Base-by-base conservation (phyloP, 1,140 invertebrate genomes). In the Pseudachorutes palmiensis region DNA sequence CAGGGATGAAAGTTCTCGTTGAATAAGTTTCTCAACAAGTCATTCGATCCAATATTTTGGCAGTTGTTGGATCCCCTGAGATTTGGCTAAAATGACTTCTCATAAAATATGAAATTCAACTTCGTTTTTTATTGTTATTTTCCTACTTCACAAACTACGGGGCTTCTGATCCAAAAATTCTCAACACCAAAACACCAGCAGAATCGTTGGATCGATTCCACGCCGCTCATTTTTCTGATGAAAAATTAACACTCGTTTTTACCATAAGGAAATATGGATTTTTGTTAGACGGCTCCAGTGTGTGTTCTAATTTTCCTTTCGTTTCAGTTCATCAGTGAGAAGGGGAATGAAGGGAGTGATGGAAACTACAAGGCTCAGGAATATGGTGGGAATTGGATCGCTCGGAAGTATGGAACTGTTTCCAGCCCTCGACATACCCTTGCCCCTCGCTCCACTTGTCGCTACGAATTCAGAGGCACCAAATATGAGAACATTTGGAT, bases 361-460 rank as follows among this genome's bases (percentile, higher is more conserved):
- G 33, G 74, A 79, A 65, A 51, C 33, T 68, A 65, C 49, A 66
- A 67, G 74, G 77, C 51, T 83, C 82, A 68, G 75, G 70, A 80
- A 73, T 77, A 78, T 72, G 32, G 77, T 69, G 65, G 73, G 30
- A 76, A 74, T 57, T 76, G 73, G 73, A 73, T 64, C 64, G 75
- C 32, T 64, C 75, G 57, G 72, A 74, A 69, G 70, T 70, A 14
- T 69, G 89, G 89, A 1, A 78, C 82, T 61, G 78, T 94, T 30
- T 81, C 87, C 33, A 90, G 88, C 69, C 89, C 90, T 0, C 81
- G 87, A 58, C 91, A 93, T 78, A 90, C 90, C 24, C 79, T 93
- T 61, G 87, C 90, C 49, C 88, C 88, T 1, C 89, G 89, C 72
- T 90, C 89, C 36, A 92, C 88, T 14, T 94, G 91, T 79, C 88